These are phyloP conservation scores for Ischnura elegans DNA, from an alignment of 2,888 invertebrate genomes.

Conservation along the genomic window DNA sequence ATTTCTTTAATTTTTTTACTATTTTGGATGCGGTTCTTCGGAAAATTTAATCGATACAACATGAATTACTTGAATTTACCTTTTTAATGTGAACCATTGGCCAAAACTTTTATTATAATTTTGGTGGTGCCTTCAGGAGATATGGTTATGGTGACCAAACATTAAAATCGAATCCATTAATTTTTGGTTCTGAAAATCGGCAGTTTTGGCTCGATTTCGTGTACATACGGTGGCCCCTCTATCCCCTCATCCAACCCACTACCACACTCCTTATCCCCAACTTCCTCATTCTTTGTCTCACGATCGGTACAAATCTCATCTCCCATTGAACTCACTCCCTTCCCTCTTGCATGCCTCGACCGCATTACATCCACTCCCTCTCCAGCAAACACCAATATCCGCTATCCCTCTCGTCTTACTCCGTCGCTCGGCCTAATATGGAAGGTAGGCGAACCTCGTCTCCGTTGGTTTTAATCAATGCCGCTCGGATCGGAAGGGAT, in stretches of 20 bases:
- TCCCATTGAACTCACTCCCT: neutral
- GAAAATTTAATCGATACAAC: too few species aligned
- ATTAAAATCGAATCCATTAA: too few species aligned
- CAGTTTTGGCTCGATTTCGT: too few species aligned
- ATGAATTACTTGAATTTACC: too few species aligned
- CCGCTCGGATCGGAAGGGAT: conserved; percentile 11
- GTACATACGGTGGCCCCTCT: neutral
- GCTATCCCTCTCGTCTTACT: neutral
- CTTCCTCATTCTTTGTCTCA: neutral
- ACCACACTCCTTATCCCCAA: neutral
- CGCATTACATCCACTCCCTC: neutral
- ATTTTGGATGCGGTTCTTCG: too few species aligned
- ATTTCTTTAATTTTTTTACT: too few species aligned
- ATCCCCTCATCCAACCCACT: neutral
- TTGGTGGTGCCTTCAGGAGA: too few species aligned
- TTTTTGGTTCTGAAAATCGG: too few species aligned
- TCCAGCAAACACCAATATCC: neutral
- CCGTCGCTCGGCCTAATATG: neutral
- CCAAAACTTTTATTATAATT: too few species aligned
- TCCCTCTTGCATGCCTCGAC: neutral
- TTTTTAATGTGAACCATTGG: too few species aligned
- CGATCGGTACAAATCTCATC: conserved; percentile 21
- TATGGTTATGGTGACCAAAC: too few species aligned
- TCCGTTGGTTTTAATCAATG: neutral
- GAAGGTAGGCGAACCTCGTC: neutral